Evolutionary conservation across 1,140 invertebrate species (phyloP), one percentile per base, ranked within the genome.

Genomic region (Xylocopa sonorina): DNA sequence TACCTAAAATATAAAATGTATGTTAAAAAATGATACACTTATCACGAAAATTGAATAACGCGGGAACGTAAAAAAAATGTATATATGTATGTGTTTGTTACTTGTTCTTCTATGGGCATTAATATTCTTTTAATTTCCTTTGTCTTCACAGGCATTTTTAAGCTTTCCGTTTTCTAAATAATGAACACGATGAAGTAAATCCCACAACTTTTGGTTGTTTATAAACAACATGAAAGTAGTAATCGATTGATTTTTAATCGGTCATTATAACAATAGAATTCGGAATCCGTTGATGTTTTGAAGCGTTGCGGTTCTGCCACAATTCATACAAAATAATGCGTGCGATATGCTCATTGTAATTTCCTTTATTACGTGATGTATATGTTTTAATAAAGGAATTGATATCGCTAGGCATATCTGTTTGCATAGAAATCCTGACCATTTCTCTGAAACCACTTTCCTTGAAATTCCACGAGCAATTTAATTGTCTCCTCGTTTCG

Each of bases 121-220:
- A 88, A 80, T 67, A 90, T 81, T 48, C 85, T 78, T 34, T 60
- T 53, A 87, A 90, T 90, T 69, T 85, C 69, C 60, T 80, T 89
- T 27, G 90, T 91, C 60, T 90, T 90, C 16, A 90, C 50, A 7
- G 78, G 66, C 89, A 91, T 90, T 74, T 84, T 87, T 32, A 48
- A 46, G 10, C 48, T 58, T 63, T 72, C n/a, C 43, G 1, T 58
- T 48, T 63, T 53, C 53, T 14, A 29, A 50, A 63, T 27, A 34
- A 24, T 60, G 7, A 55, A 32, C n/a, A n/a, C 53, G n/a, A 50
- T 34, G 43, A 41, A 43, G 29, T 27, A 18, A 66, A 43, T 50
- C 32, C 75, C 53, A 58, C 55, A 51, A 66, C 63, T 73, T 16
- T 73, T 78, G 38, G 43, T 77, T 34, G 53, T 60, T 78, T 69